phyloP scores from a whole-genome alignment of 2,888 invertebrate species.

The Ophraella communa region DNA sequence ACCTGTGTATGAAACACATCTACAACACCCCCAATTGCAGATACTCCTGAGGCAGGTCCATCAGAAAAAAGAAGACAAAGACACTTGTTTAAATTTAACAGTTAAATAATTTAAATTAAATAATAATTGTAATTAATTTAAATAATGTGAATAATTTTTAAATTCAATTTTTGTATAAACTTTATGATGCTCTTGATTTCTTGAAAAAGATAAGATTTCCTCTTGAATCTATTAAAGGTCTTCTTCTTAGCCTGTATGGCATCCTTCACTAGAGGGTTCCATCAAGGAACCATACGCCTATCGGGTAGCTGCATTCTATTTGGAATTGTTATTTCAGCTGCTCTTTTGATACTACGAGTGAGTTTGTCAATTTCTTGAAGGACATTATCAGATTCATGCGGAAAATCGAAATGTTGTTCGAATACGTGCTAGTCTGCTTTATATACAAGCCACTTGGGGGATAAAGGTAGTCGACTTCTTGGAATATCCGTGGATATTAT shows the following conservation, averaged over 20 bases:
- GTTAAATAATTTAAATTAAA: too few species aligned
- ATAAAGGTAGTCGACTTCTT: neutral
- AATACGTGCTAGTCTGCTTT: neutral
- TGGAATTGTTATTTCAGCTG: slow-evolving; percentile 16
- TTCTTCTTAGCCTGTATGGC: neutral
- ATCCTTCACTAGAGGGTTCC: neutral
- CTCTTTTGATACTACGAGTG: neutral
- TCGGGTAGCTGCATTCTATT: neutral
- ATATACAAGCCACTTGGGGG: neutral
- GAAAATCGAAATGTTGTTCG: neutral
- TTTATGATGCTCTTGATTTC: too few species aligned
- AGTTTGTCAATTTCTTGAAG: neutral
- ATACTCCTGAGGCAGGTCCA: too few species aligned
- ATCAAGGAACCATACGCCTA: neutral
- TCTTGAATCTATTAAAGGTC: neutral
- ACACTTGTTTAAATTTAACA: too few species aligned
- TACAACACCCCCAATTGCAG: too few species aligned
- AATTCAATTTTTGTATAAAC: too few species aligned
- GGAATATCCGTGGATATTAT: neutral
- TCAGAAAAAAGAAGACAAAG: too few species aligned
- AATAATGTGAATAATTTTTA: too few species aligned
- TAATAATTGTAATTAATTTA: too few species aligned
- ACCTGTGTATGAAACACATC: too few species aligned
- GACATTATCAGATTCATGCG: neutral
- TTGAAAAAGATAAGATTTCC: too few species aligned